These are phyloP conservation scores for Tetragnatha montana DNA, from an alignment of 2,888 invertebrate species.

Conservation along the genomic window DNA sequence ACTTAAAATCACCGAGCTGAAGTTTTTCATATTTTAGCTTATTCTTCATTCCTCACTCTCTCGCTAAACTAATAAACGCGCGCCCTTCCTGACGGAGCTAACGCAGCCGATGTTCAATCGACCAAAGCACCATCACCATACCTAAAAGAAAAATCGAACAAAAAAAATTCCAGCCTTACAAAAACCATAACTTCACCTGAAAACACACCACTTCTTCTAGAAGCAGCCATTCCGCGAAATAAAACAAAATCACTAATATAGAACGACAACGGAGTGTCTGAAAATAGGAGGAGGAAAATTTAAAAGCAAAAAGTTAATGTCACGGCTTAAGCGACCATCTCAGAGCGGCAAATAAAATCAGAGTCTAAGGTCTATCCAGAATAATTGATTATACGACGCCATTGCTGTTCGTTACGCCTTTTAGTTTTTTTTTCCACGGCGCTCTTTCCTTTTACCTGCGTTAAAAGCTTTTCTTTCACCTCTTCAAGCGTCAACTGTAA, in stretches of 20 bases:
- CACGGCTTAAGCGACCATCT: slow-evolving; percentile 17
- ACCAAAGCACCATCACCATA: not conserved
- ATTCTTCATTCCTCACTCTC: not conserved
- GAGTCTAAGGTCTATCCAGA: slow-evolving; percentile 39
- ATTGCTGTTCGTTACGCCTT: slow-evolving; percentile 27
- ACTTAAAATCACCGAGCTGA: not conserved
- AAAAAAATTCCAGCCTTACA: slow-evolving; percentile 5
- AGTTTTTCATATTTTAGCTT: not conserved
- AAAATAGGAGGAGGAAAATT: slow-evolving; percentile 10
- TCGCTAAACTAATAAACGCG: not conserved
- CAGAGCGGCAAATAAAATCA: slow-evolving; percentile 51
- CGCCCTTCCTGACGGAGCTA: not conserved
- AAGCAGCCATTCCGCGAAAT: slow-evolving; percentile 32
- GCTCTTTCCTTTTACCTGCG: not conserved
- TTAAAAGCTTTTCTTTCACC: slow-evolving; percentile 50
- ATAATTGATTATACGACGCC: slow-evolving; percentile 56
- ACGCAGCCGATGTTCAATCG: not conserved
- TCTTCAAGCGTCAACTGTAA: slow-evolving; percentile 42
- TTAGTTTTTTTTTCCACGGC: slow-evolving; percentile 21
- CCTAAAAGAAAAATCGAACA: not conserved
- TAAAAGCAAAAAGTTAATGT: slow-evolving; percentile 41
- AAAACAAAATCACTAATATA: slow-evolving; percentile 48
- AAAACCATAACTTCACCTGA: not conserved
- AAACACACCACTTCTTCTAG: not conserved
- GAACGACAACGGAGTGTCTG: slow-evolving; percentile 12